phyloP scores from a whole-genome alignment of 2,113 vertebrate genomes.

The Pimephales promelas region DNA sequence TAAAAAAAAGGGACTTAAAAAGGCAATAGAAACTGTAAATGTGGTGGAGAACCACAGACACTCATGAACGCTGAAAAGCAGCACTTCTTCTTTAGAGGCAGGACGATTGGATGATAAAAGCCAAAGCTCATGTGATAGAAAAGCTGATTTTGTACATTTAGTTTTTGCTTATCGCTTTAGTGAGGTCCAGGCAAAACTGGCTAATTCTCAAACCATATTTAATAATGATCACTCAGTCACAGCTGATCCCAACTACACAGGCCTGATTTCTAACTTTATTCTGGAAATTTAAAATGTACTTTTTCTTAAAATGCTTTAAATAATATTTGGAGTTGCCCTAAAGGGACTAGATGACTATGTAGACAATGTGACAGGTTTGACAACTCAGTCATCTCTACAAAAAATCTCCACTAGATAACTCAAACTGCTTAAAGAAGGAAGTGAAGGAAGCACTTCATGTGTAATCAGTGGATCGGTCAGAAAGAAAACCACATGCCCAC shows the following conservation, averaged over 20 bases:
- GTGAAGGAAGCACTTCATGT: neutral
- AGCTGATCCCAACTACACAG: neutral
- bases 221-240: neutral
- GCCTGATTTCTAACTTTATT: neutral
- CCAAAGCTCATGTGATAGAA: neutral
- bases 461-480: neutral
- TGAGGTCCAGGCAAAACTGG: neutral
- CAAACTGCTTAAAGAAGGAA: neutral
- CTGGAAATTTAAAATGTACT: neutral
- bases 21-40: neutral
- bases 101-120: neutral
- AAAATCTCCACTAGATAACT: neutral
- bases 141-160: neutral
- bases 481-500: neutral
- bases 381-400: neutral
- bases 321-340: too few species aligned
- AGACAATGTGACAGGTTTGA: neutral
- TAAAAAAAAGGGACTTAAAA: too few species aligned
- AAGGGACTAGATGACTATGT: neutral
- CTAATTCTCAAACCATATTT: neutral
- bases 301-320: too few species aligned
- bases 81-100: neutral
- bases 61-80: neutral
- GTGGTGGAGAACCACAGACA: neutral
- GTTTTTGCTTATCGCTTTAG: neutral